Base-by-base conservation (phyloP, 2,888 invertebrate genomes). In the Erpobdella octoculata region DNA sequence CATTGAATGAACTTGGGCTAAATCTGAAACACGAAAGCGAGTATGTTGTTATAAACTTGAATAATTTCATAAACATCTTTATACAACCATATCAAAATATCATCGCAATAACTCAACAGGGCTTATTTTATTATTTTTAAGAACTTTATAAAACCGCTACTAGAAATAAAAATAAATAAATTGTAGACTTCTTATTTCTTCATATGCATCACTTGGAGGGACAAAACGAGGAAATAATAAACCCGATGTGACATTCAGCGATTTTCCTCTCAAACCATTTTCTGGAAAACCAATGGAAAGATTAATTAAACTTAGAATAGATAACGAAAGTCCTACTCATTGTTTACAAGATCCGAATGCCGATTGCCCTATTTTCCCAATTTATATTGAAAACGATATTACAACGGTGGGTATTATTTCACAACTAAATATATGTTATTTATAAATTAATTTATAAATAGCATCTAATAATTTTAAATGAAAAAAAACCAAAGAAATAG, bases 311-410 rank as follows among this genome's bases (percentile, higher is more conserved):
- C n/a, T 62, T 31, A n/a, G 33, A 18, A 33, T 62, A 5, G 62
- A 62, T n/a, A 35, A 62, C 35, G n/a, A 62, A 6, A 18, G 31
- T 9, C 62, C 62, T 31, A 2, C 31, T 12, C 62, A 62, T 18
- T 62, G 62, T 35, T 35, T 62, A n/a, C 28, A 31, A 8, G 35
- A 62, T 33, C 33, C 5, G n/a, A 35, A 6, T 9, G 62, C 35
- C 18, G 33, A 62, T 15, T 62, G 62, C 9, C 62, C 62, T 8
- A 28, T 35, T 9, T 62, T 62, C 12, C 62, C 62, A 6, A 62
- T 62, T n/a, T 62, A 62, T 18, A n/a, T 62, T 8, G 35, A 62
- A 35, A 35, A 62, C 31, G 62, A 62, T 62, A 62, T 62, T 31
- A 62, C 35, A 31, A 33, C 5, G 5, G 62, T 62, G 18, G 33